Base-by-base conservation (phyloP, 2,888 invertebrate species). In the Sipunculus nudus region DNA sequence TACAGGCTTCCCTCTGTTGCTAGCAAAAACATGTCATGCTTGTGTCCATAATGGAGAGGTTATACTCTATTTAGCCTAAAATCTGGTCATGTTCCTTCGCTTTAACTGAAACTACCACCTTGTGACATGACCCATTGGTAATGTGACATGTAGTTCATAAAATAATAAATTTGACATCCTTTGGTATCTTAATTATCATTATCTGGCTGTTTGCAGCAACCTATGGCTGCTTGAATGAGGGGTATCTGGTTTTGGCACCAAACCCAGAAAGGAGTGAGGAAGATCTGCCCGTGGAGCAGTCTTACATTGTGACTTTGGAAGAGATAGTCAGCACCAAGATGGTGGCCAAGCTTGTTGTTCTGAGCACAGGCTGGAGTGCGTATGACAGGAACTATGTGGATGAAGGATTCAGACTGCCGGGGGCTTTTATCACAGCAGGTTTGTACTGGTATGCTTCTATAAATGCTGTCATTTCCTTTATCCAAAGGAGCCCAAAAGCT, bases 141-240 rank as follows among this genome's bases (percentile, higher is more conserved):
- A n/a, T n/a, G n/a, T n/a, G n/a, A n/a, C n/a, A n/a, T n/a, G n/a
- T n/a, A n/a, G n/a, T n/a, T n/a, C n/a, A n/a, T n/a, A n/a, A n/a
- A n/a, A n/a, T n/a, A n/a, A n/a, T n/a, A n/a, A n/a, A n/a, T n/a
- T n/a, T n/a, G n/a, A n/a, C n/a, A n/a, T n/a, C n/a, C n/a, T n/a
- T n/a, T n/a, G n/a, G n/a, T n/a, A n/a, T n/a, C n/a, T n/a, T n/a
- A n/a, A n/a, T n/a, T n/a, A n/a, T n/a, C n/a, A n/a, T n/a, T n/a
- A n/a, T n/a, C n/a, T n/a, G n/a, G n/a, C n/a, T n/a, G n/a, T n/a
- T 54, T 71, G 28, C 69, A 80, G 80, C 76, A 13, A 76, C 79
- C 0, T 73, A 71, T 66, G 78, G 75, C 2, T 76, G 77, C 63
- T 71, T 75, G 66, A 63, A 71, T 39, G 77, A 79, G 53, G 78